Evolutionary conservation across 2,888 invertebrate genomes (phyloP), one percentile per base, ranked within the genome.

Genomic region (Tridacna crocea): DNA sequence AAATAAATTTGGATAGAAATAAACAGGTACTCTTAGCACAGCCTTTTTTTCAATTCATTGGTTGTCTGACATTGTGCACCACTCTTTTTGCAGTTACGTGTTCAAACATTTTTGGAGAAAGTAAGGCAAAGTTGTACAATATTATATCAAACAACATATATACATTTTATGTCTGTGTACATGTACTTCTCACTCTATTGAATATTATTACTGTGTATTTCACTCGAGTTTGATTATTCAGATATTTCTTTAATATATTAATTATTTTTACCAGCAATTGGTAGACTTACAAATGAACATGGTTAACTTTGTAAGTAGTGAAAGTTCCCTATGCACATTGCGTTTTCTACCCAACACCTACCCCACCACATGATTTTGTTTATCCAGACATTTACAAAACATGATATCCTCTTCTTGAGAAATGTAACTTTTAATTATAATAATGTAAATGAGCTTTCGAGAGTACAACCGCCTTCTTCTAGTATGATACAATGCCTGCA

Each of bases 241-340:
- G 3, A 61, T 17, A 17, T 63, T 63, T 26, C 8, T 12, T 63
- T n/a, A n/a, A 63, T 63, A 12, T 63, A 24, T 26, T 2, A 27
- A 24, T 63, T 27, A 66, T 36, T 66, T 66, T 66, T 46, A 61
- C 36, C n/a, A 70, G 70, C 46, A n/a, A 51, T 70, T 70, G 51
- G 70, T 70, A 24, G 70, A 70, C n/a, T 70, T 70, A 70, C 70
- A 70, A 70, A 70, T 26, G 51, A 70, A 70, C 47, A 70, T 70
- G 70, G 74, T 74, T 36, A 74, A 74, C 60, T 61, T 61, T 74
- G 74, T 74, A 74, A 74, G 74, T 74, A 74, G 48, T 27, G 66
- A 22, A 11, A 19, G 15, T 55, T 19, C 55, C 55, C 55, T 55
- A 15, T 55, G 55, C 55, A 61, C 61, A 61, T 17, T 61, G 19